Percentiles rank a stretch among this genome's conserved stretches.
phyloP scores from a whole-genome alignment of 1,140 invertebrate genomes.

The Dendrolimus kikuchii region DNA sequence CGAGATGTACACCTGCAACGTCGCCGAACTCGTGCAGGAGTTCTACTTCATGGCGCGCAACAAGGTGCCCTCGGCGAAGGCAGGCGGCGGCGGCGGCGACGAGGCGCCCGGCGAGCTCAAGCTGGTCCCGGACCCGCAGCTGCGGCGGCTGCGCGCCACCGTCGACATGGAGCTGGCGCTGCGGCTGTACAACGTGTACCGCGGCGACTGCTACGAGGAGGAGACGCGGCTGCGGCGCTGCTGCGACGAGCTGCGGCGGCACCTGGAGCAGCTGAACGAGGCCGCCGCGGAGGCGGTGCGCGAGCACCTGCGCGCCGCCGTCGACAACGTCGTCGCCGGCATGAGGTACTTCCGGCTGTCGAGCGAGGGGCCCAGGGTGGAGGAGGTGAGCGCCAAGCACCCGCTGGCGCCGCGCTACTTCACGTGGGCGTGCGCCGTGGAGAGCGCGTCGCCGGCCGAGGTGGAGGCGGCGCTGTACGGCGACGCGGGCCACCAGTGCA shows the following conservation, averaged over 20 bases:
- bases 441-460: conserved; percentile 81
- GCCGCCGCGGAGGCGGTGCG: conserved; percentile 78
- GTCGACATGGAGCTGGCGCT: conserved; percentile 90
- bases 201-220: conserved; percentile 83
- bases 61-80: conserved; percentile 35
- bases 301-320: conserved; percentile 82
- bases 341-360: conserved; percentile 88
- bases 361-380: conserved; percentile 84
- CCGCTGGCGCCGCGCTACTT: conserved; percentile 91
- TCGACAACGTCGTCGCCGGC: conserved; percentile 90
- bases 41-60: conserved; percentile 77
- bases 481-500: conserved; percentile 79
- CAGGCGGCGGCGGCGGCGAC: conserved; percentile 9
- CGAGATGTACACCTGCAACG: conserved; percentile 88
- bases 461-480: conserved; percentile 83
- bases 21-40: conserved; percentile 79
- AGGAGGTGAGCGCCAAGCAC: conserved; percentile 82
- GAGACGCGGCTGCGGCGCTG: conserved; percentile 84
- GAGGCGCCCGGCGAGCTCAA: conserved; percentile 64
- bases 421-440: conserved; percentile 76
- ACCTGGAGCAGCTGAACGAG: conserved; percentile 84
- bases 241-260: conserved; percentile 79
- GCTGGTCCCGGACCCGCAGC: conserved; percentile 86
- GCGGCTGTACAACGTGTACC: conserved; percentile 83
- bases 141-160: conserved; percentile 81